phyloP scores from a whole-genome alignment of 2,113 vertebrate genomes.

The Ovis aries region ARS-UI_Ramb_v3.0 NC_056076.1:21611001-21611500 shows the following conservation, averaged over 20 bases:
- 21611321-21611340: too few relatives aligned
- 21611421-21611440: too few relatives aligned
- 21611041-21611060: not conserved
- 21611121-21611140: not conserved
- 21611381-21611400: too few relatives aligned
- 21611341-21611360: too few relatives aligned
- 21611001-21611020: not conserved
- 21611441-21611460: too few relatives aligned
- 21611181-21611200: not conserved
- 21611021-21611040: not conserved
- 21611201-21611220: not conserved
- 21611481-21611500: too few relatives aligned
- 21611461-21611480: too few relatives aligned
- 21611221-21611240: not conserved
- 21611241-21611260: not conserved
- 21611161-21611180: not conserved
- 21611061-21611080: not conserved
- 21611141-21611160: not conserved
- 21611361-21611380: too few relatives aligned
- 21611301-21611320: too few relatives aligned
- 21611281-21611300: not conserved
- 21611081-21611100: not conserved
- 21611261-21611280: too few relatives aligned
- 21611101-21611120: not conserved
- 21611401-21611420: too few relatives aligned